Evolutionary conservation across 1,140 invertebrate genomes (phyloP), one percentile per base, ranked within the genome.

Genomic region (Diorhabda elongata): DNA sequence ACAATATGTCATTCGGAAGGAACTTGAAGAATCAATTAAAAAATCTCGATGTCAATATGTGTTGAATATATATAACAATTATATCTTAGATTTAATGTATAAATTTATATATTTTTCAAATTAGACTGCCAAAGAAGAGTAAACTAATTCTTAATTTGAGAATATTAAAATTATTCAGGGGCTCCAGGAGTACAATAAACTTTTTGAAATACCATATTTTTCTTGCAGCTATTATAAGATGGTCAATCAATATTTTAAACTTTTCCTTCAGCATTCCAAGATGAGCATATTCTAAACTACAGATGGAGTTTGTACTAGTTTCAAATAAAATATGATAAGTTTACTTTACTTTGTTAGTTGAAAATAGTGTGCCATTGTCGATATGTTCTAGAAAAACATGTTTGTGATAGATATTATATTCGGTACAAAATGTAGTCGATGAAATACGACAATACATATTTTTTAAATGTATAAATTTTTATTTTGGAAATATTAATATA

Each of bases 371-470:
- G 26, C 26, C 26, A 26, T 26, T 26, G 26, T 69, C 59, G 68
- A 58, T 26, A 56, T 67, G 61, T 26, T 26, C 26, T 8, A 43
- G 41, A 43, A 43, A 70, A 63, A 67, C 47, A 61, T 70, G 61
- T 71, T 67, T 71, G 69, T 71, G 69, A 71, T 71, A 71, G 69
- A 58, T 67, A 58, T 65, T 67, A 61, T 42, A 44, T 62, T 62
- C 43, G 61, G 61, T 62, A 62, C 61, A 65, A 58, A 65, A 11
- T 58, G 26, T 71, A 71, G 70, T 71, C 70, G 70, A 67, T 71
- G 70, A 68, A 26, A 69, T 43, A 5, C 70, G 70, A 71, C 70
- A 71, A 71, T 71, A 71, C 63, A 64, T 41, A 41, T 64, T 26
- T 6, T 56, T 61, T 61, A 52, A 52, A 52, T 52, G 47, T 52